Evolutionary conservation across 2,888 invertebrate species (phyloP), one percentile per base, ranked within the genome.

Genomic region (Fissipunctia ypsillon): DNA sequence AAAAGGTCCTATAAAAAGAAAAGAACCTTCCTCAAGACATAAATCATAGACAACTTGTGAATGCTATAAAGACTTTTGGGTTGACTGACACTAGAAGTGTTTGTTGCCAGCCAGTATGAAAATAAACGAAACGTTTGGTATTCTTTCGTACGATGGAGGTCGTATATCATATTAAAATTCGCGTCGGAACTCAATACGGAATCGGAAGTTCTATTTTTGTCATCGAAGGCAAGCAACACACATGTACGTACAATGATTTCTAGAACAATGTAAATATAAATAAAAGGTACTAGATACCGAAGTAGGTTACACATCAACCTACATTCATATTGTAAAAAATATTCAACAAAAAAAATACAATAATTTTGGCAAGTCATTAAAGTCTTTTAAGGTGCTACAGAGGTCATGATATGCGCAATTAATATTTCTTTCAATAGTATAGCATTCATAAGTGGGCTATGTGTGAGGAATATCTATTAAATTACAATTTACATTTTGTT

Each of bases 121-220:
- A 75, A 61, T 54, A 76, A 41, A 76, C 45, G 48, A 71, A 68
- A 65, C 7, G 35, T 69, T 73, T 60, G 35, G 52, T 68, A 68
- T 54, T 68, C 25, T 57, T 69, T 74, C 56, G 41, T 31, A 57
- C 50, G 28, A 69, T 67, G 81, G 59, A 81, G 80, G 76, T 76
- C 71, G 69, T 61, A 69, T 69, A 66, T 38, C 65, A n/a, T 57
- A 65, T 65, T 52, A 56, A 52, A 56, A 48, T 56, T 59, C 57
- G 43, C 68, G 28, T 71, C 52, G 54, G 56, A 80, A 79, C 45
- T 66, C 19, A 63, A 70, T 79, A 70, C 76, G 54, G 80, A 80
- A 76, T 76, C 59, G 80, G 70, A 72, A 78, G 76, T 66, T 66
- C 48, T 67, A 80, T 76, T 76, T 80, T 54, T 68, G 50, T 64